Conservation (phyloP, 2,113 vertebrate species). For the Barnardius zonarius region DNA sequence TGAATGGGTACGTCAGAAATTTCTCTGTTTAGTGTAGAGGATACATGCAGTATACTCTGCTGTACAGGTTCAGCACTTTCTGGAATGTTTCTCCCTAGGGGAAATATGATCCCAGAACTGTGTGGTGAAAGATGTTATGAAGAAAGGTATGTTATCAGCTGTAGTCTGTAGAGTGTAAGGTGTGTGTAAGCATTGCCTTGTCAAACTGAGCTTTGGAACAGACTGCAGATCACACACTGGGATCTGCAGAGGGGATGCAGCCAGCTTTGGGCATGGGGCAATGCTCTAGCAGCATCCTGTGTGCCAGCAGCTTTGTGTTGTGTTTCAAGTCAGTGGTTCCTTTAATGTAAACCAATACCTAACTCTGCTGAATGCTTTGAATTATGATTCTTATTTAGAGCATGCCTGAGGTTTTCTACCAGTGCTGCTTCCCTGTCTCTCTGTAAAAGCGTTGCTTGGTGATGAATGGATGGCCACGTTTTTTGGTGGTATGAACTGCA, state of each 20-base stretch:
- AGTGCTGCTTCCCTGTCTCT: neutral
- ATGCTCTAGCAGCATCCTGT: neutral
- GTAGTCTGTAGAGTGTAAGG: neutral
- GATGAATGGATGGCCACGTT: neutral
- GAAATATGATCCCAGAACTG: neutral
- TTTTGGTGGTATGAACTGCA: neutral
- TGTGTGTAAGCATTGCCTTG: neutral
- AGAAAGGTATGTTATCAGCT: neutral
- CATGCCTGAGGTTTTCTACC: neutral
- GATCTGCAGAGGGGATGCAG: neutral
- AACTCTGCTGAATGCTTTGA: neutral
- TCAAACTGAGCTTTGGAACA: neutral
- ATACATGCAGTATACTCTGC: neutral
- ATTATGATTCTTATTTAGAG: neutral
- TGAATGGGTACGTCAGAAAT: neutral
- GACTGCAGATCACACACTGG: rapidly evolving
- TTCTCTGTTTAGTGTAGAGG: neutral
- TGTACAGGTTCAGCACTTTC: rapidly evolving
- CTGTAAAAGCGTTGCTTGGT: neutral
- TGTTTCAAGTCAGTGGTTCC: neutral
- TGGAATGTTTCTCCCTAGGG: neutral
- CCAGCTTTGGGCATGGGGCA: neutral
- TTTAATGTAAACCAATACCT: neutral
- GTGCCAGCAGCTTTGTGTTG: neutral
- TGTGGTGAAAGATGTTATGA: neutral